Evolutionary conservation across 64 coral and sea anemone species (phyloP).

Genomic region (Hydrozoanthus tunicans): DNA sequence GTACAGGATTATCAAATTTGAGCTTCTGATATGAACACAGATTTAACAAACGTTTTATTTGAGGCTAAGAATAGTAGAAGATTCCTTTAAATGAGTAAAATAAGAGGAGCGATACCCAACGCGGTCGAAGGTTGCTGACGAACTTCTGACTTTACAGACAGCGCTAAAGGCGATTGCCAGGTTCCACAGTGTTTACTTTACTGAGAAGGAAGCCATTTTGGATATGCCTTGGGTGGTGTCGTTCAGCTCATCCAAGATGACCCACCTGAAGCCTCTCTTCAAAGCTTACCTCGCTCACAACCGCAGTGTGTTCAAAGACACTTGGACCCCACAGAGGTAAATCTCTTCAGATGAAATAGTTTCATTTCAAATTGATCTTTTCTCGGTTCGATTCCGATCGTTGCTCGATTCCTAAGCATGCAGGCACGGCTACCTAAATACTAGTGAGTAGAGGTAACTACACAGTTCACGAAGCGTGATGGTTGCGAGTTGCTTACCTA

Average conservation of each 20-base stretch:
- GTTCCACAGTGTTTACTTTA: slow-evolving; percentile 43
- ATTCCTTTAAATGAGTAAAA: neutral
- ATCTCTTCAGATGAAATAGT: neutral
- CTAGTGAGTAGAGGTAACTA: no score
- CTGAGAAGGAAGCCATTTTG: slow-evolving; percentile 11
- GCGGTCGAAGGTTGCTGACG: neutral
- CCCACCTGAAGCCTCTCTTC: slow-evolving; percentile 3
- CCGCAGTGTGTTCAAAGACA: neutral
- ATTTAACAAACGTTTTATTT: no score
- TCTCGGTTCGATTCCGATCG: neutral
- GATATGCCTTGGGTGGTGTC: slow-evolving; percentile 19
- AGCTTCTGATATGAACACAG: no score
- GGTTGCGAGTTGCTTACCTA: no score
- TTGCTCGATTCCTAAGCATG: no score
- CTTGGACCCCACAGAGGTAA: slow-evolving; percentile 42
- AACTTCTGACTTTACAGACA: neutral
- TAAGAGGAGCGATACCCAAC: neutral
- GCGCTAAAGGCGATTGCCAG: slow-evolving; percentile 33
- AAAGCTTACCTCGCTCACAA: slow-evolving; percentile 16
- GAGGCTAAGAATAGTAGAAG: no score
- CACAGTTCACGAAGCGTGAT: no score
- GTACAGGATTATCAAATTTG: no score
- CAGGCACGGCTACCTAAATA: no score
- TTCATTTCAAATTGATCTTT: neutral
- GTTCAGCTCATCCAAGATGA: slow-evolving; percentile 26